These are phyloP conservation scores for Drosophila subsilvestris DNA, from an alignment of 2,888 invertebrate species.

Conservation along the genomic window DNA sequence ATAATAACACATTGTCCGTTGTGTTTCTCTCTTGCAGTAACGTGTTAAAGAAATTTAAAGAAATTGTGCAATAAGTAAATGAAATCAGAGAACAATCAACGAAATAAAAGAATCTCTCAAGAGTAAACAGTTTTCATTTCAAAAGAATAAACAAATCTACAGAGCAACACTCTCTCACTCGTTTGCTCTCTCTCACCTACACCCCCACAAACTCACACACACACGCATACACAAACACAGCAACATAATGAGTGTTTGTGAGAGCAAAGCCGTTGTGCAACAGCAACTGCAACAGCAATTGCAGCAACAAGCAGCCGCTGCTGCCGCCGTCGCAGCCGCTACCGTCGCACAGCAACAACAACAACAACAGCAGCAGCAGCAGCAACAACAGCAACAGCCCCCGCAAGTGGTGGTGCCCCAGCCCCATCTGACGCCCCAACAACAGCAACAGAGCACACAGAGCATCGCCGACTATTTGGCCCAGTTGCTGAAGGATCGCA, in stretches of 20 bases:
- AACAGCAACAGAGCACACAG: conserved; percentile 90
- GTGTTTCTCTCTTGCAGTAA: conserved; percentile 55
- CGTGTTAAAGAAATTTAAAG: conserved; percentile 37
- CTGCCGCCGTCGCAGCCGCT: conserved; percentile 68
- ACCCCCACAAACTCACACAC: conserved; percentile 47
- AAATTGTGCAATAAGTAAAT: conserved; percentile 68
- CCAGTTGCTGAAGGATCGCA: conserved; percentile 99
- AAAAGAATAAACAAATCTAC: conserved; percentile 32
- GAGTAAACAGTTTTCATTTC: conserved; percentile 48
- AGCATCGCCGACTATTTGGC: conserved; percentile 99
- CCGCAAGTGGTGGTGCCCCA: conserved; percentile 66
- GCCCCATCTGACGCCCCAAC: conserved; percentile 70
- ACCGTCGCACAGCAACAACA: conserved; percentile 66
- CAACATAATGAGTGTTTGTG: conserved; percentile 83
- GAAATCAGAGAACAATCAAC: conserved; percentile 34
- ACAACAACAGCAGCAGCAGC: conserved; percentile 59
- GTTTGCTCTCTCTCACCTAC: conserved; percentile 34
- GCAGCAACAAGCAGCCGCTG: conserved; percentile 74
- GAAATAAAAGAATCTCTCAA: conserved; percentile 52
- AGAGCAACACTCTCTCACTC: conserved; percentile 23
- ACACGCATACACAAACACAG: conserved; percentile 33
- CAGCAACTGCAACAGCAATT: conserved; percentile 74
- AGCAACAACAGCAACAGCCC: conserved; percentile 63
- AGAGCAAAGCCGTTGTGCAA: conserved; percentile 82
- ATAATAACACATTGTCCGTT: conserved; percentile 25